phyloP scores from a whole-genome alignment of 2,113 vertebrate species.

The Myiopsitta monachus region DNA sequence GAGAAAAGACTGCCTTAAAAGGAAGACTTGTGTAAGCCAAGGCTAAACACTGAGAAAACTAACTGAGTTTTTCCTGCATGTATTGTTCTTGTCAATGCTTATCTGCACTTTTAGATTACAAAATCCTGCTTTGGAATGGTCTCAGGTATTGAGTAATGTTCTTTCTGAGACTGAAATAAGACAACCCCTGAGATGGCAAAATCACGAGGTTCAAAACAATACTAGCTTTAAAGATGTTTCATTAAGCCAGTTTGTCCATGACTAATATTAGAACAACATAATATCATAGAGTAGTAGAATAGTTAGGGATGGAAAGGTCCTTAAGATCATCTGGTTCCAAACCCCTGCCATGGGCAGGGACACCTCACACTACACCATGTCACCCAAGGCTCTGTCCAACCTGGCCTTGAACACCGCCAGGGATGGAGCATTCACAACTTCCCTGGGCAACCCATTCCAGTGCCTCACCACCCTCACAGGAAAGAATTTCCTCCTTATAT shows the following conservation, averaged over 20 bases:
- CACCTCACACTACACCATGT: no score
- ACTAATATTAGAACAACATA: not conserved
- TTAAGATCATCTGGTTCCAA: no score
- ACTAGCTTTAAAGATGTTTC: not conserved
- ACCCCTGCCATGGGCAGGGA: no score
- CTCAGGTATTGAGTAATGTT: not conserved
- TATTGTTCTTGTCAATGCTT: not conserved
- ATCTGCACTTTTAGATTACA: not conserved
- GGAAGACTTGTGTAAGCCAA: not conserved
- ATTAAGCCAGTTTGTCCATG: not conserved
- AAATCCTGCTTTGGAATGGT: not conserved
- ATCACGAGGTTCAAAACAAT: not conserved
- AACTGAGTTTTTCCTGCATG: not conserved
- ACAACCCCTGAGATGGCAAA: not conserved
- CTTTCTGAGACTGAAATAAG: not conserved
- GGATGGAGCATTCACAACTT: no score
- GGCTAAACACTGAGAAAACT: not conserved
- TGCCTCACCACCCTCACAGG: no score
- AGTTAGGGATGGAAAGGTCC: no score
- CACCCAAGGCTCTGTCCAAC: no score
- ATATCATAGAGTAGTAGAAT: not conserved
- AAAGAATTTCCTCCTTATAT: no score
- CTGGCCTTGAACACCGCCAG: no score
- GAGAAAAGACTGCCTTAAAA: not conserved
- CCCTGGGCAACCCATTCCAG: no score